Evolutionary conservation across 2,888 invertebrate genomes (phyloP).

Genomic region (Chouioia cunea): DNA sequence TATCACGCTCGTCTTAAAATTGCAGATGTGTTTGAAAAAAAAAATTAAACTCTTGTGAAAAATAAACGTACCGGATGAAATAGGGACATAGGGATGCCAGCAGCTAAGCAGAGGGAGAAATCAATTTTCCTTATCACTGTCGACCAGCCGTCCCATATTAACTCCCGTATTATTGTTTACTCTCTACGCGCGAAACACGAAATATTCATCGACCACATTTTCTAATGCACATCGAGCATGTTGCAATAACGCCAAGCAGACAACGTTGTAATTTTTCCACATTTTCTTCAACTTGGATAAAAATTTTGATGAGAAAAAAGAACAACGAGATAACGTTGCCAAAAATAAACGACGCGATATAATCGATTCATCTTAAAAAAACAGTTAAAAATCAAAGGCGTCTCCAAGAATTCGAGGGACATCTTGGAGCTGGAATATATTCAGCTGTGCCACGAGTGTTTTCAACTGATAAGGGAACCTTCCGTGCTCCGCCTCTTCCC

Average conservation of each 20-base stretch:
- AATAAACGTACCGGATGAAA: not conserved
- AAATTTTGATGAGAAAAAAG: too few species aligned
- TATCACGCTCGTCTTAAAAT: too few species aligned
- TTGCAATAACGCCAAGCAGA: too few species aligned
- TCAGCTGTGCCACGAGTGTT: conserved; percentile 57
- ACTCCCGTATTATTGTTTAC: conserved; percentile 51
- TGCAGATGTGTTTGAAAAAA: too few species aligned
- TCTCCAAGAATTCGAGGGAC: not conserved
- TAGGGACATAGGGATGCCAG: conserved; percentile 26
- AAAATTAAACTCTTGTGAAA: not conserved
- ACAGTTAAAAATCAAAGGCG: not conserved
- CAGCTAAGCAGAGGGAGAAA: conserved; percentile 54
- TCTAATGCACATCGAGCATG: too few species aligned
- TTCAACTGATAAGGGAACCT: conserved; percentile 58
- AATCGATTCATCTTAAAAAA: not conserved
- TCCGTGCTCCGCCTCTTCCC: conserved; percentile 56
- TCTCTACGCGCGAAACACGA: conserved; percentile 12
- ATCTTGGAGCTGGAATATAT: not conserved
- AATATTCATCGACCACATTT: too few species aligned
- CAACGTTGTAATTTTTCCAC: too few species aligned
- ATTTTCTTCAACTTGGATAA: too few species aligned
- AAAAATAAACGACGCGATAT: too few species aligned
- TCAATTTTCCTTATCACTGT: conserved; percentile 66
- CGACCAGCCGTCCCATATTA: conserved; percentile 59
- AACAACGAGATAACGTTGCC: too few species aligned